Conservation (phyloP, 1,140 invertebrate species). For the Wiebesia pumilae region DNA sequence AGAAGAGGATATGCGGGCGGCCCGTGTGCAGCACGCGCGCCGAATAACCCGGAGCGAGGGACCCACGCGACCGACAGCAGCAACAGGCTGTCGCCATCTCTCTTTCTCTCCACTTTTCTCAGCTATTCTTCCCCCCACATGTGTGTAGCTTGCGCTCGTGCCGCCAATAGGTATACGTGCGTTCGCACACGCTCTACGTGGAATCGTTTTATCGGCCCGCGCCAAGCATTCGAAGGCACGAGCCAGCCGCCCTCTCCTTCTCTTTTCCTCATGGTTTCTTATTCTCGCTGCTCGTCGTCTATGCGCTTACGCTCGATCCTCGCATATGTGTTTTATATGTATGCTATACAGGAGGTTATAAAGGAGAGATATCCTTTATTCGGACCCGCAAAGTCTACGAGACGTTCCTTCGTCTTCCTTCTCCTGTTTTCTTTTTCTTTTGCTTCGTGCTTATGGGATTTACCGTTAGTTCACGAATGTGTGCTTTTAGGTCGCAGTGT, state of each 20-base stretch:
- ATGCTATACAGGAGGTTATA: not conserved
- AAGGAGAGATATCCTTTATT: not conserved
- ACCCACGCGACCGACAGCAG: slow-evolving; percentile 63
- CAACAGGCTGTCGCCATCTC: slow-evolving; percentile 69
- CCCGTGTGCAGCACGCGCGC: slow-evolving; percentile 55
- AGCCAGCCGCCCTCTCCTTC: not conserved
- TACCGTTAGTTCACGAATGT: no score
- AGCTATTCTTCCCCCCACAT: not conserved
- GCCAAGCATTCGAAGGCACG: not conserved
- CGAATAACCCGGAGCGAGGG: slow-evolving; percentile 33
- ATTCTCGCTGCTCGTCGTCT: not conserved
- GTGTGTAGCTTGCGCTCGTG: not conserved
- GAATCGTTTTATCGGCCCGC: slow-evolving; percentile 46
- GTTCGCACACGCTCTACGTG: not conserved
- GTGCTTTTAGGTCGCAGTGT: no score
- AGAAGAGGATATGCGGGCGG: not conserved
- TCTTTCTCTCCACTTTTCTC: not conserved
- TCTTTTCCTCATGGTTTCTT: not conserved
- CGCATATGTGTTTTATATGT: not conserved
- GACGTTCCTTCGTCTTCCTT: not conserved
- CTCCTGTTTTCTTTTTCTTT: not conserved
- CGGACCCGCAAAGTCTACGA: not conserved
- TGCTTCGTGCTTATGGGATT: no score
- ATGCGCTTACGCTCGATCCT: not conserved
- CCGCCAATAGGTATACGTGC: not conserved